A percentile compares a stretch with the other conserved stretches of the same genome.
Evolutionary conservation across 2,797 vertebrate genomes (phyloP).

Genomic region (Coregonus sp.): DNA sequence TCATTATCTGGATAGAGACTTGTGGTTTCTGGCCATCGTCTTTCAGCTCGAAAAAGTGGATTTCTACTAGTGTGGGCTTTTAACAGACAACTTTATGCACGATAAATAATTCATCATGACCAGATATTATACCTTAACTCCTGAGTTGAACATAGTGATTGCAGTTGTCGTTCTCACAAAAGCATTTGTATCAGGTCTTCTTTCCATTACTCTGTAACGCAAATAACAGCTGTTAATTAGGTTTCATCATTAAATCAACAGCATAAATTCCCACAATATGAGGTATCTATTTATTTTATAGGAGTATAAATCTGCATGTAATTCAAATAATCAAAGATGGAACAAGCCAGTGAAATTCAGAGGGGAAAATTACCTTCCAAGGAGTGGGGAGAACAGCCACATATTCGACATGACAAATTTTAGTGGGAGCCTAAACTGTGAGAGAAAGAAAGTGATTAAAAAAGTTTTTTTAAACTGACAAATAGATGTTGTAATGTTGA

Average conservation of each 20-base stretch:
- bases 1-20: too few species aligned
- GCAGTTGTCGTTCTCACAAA: constrained; percentile 90
- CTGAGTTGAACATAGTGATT: constrained; percentile 88
- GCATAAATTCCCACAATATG: constrained; percentile 75
- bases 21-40: too few species aligned
- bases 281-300: neutral
- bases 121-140: constrained; percentile 83
- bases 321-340: neutral
- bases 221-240: constrained; percentile 2
- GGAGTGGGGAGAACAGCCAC: constrained; percentile 87
- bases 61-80: neutral
- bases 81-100: neutral
- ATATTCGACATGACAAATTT: constrained; percentile 87
- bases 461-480: constrained; percentile 8
- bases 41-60: too few species aligned
- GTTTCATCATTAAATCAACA: neutral
- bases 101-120: neutral
- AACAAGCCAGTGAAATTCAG: neutral
- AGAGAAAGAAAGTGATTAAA: constrained; percentile 63
- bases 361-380: constrained; percentile 80
- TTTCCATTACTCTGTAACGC: constrained; percentile 80
- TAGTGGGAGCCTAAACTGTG: constrained; percentile 83
- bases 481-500: neutral
- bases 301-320: neutral
- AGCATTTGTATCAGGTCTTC: constrained; percentile 77